Base-by-base conservation (phyloP, 2,888 invertebrate genomes). In the Andrena hattorfiana region DNA sequence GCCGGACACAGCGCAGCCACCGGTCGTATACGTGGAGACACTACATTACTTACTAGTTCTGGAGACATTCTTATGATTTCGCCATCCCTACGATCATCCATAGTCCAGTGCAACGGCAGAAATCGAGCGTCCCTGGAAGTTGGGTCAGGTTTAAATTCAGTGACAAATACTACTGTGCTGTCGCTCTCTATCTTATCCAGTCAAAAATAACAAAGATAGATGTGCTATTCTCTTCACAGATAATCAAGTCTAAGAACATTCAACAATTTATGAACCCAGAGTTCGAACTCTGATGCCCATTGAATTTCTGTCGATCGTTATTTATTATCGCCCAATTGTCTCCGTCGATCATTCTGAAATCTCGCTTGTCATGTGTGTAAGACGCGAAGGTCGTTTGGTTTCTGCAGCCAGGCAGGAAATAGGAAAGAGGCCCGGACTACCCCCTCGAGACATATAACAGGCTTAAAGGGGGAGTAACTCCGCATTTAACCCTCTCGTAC, bases 401-500 rank as follows among this genome's bases (percentile, higher is more conserved):
- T 84, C 82, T 83, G 82, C 81, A 84, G 82, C 70, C 82, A 82
- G 68, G 78, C 75, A 83, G 86, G 81, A 85, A 89, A 89, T 87
- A 87, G 85, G 83, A 68, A 82, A 81, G 80, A 83, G 84, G 81
- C 54, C 66, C 70, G 76, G 76, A 87, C 78, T 89, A 84, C 84
- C 85, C 88, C 83, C 88, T 87, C 84, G 88, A 87, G 88, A 89
- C 84, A 85, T 81, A 86, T 90, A 88, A 88, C 86, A 86, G 87
- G 89, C 83, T 89, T 89, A 90, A 87, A 79, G 84, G 83, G 85
- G 84, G 87, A 85, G 89, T 89, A 88, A 86, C 87, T 85, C 87
- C 81, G 85, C 86, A 85, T 88, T 89, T 87, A 89, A 90, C 89
- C 90, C 87, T 86, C 89, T 90, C 89, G 84, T 83, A 88, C 84